Conservation (phyloP, 1,140 invertebrate genomes). For the Holcopasites calliopsidis region DNA sequence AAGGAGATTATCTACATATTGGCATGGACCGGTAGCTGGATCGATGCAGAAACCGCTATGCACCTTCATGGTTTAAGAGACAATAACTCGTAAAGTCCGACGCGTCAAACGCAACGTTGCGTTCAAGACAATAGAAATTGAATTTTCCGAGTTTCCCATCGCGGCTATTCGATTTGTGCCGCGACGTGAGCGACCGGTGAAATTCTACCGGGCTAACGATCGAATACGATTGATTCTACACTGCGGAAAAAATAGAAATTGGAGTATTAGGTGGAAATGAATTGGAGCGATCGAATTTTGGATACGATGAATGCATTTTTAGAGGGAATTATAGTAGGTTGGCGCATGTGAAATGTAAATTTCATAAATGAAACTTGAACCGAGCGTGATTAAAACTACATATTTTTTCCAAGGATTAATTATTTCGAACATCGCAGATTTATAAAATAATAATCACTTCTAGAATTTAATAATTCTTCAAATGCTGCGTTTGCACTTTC, state of each 20-base stretch:
- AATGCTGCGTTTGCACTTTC: too few relatives aligned
- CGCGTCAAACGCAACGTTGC: conserved; percentile 33
- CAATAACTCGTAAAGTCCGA: neutral
- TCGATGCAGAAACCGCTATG: conserved; percentile 18
- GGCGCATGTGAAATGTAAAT: too few relatives aligned
- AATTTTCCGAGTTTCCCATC: conserved; percentile 48
- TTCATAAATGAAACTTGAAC: too few relatives aligned
- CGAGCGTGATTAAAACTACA: too few relatives aligned
- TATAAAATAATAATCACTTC: too few relatives aligned
- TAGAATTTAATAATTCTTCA: too few relatives aligned
- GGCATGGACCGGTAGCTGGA: neutral
- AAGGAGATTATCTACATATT: neutral
- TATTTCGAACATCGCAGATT: too few relatives aligned
- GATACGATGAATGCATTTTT: too few relatives aligned
- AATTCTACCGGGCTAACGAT: neutral
- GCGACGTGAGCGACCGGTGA: conserved; percentile 36
- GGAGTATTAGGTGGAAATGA: neutral
- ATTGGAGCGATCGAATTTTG: conserved; percentile 5
- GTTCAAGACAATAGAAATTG: conserved; percentile 47
- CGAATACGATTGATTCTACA: neutral
- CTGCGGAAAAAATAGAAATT: neutral
- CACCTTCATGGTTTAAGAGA: neutral
- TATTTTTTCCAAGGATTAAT: too few relatives aligned
- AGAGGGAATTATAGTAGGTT: too few relatives aligned
- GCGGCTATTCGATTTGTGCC: conserved; percentile 54